These are phyloP conservation scores for Pteronotus mesoamericanus DNA, from an alignment of 2,797 vertebrate genomes.

Conservation along the genomic window DNA sequence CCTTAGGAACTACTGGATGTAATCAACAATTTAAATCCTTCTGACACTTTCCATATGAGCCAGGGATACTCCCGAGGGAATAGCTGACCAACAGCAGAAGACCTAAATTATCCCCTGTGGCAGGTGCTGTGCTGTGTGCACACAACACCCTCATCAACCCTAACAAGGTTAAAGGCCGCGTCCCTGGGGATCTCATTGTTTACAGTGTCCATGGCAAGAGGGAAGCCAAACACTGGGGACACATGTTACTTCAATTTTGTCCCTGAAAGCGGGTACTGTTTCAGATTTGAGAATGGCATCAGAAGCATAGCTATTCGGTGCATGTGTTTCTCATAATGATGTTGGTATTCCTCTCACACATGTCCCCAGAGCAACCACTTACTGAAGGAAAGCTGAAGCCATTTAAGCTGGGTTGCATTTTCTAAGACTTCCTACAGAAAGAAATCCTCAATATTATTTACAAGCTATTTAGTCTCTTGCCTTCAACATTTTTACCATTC, in stretches of 20 bases:
- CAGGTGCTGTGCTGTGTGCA: not conserved
- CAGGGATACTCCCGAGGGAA: not conserved
- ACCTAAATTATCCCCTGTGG: not conserved
- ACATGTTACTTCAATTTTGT: not conserved
- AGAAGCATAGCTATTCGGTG: not conserved
- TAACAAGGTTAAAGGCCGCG: not conserved
- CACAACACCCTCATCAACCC: not conserved
- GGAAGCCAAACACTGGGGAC: not conserved
- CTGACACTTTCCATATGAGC: not conserved
- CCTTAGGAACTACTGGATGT: not conserved
- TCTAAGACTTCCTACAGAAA: conserved; percentile 21
- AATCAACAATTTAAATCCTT: not conserved
- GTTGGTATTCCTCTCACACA: not conserved
- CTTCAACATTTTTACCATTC: not conserved
- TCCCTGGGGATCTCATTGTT: not conserved
- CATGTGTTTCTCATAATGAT: conserved; percentile 13
- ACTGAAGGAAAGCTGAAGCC: conserved; percentile 28
- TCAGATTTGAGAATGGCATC: conserved; percentile 16
- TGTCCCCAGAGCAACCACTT: not conserved
- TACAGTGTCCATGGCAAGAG: conserved; percentile 15
- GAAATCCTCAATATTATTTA: not conserved
- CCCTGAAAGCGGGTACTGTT: not conserved
- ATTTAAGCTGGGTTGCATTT: conserved; percentile 11
- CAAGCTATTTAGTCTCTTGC: not conserved
- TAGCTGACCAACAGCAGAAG: not conserved